A percentile compares a stretch with the other conserved stretches of the same genome.
These are phyloP conservation scores for Danionella dracula DNA, from an alignment of 2,797 vertebrate species.

Conservation along the genomic window DNA sequence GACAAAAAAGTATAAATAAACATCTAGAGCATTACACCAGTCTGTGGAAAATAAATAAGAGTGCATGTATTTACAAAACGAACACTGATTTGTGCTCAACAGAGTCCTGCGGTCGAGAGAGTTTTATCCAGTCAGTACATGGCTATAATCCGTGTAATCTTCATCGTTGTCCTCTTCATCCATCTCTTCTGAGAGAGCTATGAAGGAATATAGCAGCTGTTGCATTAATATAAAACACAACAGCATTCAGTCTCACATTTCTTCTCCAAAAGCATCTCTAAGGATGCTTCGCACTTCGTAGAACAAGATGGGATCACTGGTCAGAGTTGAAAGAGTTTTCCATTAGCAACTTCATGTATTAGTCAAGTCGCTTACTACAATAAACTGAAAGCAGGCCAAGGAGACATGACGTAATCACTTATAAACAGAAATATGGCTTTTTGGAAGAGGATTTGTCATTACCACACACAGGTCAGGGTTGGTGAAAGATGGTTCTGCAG, in stretches of 20 bases:
- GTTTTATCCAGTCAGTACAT: conserved; percentile 77
- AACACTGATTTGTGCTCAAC: conserved; percentile 35
- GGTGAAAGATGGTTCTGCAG: conserved; percentile 8
- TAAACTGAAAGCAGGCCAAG: conserved; percentile 26
- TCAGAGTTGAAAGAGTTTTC: conserved; percentile 51
- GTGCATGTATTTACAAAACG: conserved; percentile 43
- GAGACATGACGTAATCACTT: conserved; percentile 32
- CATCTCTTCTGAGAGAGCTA: conserved; percentile 82
- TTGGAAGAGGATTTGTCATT: conserved; percentile 25
- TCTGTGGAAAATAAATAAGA: conserved; percentile 51
- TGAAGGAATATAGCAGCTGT: conserved; percentile 82
- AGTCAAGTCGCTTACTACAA: conserved; percentile 34
- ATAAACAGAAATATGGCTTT: conserved; percentile 24
- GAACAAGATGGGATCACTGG: conserved; percentile 77
- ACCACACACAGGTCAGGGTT: conserved; percentile 24
- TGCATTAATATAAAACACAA: conserved; percentile 77
- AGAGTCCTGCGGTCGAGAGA: conserved; percentile 63
- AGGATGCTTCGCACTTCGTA: conserved; percentile 65
- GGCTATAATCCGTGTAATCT: conserved; percentile 76
- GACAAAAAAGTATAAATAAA: conserved; percentile 48
- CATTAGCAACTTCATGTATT: conserved; percentile 20
- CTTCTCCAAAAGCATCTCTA: conserved; percentile 69
- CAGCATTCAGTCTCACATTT: conserved; percentile 78
- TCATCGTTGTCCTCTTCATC: conserved; percentile 79
- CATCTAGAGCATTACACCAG: conserved; percentile 40